Evolutionary conservation across 2,888 invertebrate genomes (phyloP).

Genomic region (Luffia ferchaultella): DNA sequence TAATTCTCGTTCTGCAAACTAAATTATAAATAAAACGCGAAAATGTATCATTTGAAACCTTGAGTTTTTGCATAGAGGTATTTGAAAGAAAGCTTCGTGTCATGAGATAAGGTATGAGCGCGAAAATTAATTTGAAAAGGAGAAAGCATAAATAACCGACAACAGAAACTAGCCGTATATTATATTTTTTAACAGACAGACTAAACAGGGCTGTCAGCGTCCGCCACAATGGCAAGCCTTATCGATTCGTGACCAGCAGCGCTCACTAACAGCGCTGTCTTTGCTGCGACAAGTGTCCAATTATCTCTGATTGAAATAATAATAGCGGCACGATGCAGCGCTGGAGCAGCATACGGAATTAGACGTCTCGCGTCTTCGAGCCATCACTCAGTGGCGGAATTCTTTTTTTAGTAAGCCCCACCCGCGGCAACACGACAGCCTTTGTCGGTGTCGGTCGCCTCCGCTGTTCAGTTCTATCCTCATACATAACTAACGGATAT

Average conservation of each 20-base stretch:
- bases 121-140: no score
- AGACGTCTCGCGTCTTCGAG: conserved; percentile 14
- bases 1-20: no score
- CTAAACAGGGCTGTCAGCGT: no score
- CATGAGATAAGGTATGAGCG: no score
- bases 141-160: no score
- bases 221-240: conserved; percentile 28
- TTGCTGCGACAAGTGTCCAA: conserved; percentile 54
- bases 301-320: conserved; percentile 58
- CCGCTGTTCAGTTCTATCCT: conserved; percentile 42
- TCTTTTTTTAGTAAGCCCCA: conserved; percentile 41
- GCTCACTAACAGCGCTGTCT: conserved; percentile 26
- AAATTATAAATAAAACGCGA: no score
- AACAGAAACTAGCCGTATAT: no score
- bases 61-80: no score
- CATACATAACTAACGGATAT: conserved; percentile 20
- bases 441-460: conserved; percentile 31
- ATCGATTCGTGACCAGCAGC: conserved; percentile 30
- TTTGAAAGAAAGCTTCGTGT: no score
- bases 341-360: conserved; percentile 38
- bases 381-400: conserved; percentile 17
- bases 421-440: conserved; percentile 36
- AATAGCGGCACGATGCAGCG: conserved; percentile 35
- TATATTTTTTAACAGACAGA: no score
- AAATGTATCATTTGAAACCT: no score